Base-by-base conservation (phyloP, 2,113 vertebrate genomes). In the Forbesichthys papilliferus region DNA sequence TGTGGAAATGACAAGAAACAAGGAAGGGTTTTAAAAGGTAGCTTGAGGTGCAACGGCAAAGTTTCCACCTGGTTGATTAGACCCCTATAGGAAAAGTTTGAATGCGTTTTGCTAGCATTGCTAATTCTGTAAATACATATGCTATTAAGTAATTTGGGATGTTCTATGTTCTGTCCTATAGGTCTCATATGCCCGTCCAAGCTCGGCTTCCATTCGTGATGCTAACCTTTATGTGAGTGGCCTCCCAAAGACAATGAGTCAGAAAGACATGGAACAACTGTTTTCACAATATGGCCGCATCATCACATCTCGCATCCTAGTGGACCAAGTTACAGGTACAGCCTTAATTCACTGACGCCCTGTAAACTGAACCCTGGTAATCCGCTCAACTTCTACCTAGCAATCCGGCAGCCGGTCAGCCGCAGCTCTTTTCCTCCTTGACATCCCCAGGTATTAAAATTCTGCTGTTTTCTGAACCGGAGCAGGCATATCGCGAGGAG, bases 231-330 rank as follows among this genome's bases (percentile, higher is more conserved):
- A 98, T 0, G 96, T 98, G 76, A 98, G 96, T 0, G 96, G 96
- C 12, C 95, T 98, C 18, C 96, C 96, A 13, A 97, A 96, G 87
- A 96, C 95, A 77, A 98, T 98, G 96, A 95, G 95, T 81, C 96
- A 97, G 93, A 96, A 97, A 67, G 96, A 98, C 75, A 97, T 98
- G 96, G 96, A 97, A 63, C 96, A 97, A 86, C 93, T 98, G 16
- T 98, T 98, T 88, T 98, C 96, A 6, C 96, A 98, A 74, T 98
- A 98, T 0, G 96, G 96, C n/a, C 95, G 96, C 10, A 98, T 98
- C 86, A 98, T 98, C 92, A 98, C 96, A 2, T 98, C 96, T 14
- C 95, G 96, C 27, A 98, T 98, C 84, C 92, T 98, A 61, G 94
- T 98, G 58, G 96, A 98, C 86, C 96, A 98, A 91, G 96, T 97